These are phyloP conservation scores for Griposia aprilina DNA, from an alignment of 2,888 invertebrate species.

Conservation along the genomic window DNA sequence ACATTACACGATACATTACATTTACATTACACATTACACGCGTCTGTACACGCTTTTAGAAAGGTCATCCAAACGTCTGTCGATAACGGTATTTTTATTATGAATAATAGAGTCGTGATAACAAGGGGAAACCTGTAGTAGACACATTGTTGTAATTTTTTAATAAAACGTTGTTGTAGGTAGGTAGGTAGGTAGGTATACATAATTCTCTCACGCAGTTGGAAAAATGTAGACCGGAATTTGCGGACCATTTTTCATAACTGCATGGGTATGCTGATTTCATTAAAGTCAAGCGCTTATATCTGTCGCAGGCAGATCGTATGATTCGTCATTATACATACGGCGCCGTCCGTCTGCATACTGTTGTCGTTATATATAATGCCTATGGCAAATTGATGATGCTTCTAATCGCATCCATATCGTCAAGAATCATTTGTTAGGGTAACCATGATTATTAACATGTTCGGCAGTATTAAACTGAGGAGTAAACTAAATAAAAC, in stretches of 20 bases:
- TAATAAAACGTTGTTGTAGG: not conserved
- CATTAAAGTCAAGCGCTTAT: not conserved
- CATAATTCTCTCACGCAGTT: not conserved
- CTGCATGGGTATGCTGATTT: not conserved
- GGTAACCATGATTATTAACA: too few species aligned
- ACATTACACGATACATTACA: not conserved
- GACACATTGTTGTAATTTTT: not conserved
- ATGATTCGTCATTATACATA: too few species aligned
- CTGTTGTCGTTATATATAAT: too few species aligned
- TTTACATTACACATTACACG: not conserved
- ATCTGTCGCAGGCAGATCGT: too few species aligned
- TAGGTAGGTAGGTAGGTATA: too few species aligned
- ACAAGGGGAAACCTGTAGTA: not conserved
- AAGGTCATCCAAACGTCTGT: slow-evolving; percentile 14
- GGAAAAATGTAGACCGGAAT: not conserved
- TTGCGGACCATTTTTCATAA: slow-evolving; percentile 13
- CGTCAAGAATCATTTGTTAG: too few species aligned
- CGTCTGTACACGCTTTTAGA: not conserved
- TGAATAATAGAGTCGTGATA: not conserved
- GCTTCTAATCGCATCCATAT: too few species aligned
- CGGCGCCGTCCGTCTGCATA: too few species aligned
- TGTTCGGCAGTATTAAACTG: too few species aligned
- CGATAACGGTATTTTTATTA: not conserved
- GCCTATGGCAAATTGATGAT: too few species aligned
- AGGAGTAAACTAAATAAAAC: too few species aligned